A percentile compares a stretch with the other conserved stretches of the same genome.
phyloP scores from a whole-genome alignment of 2,888 invertebrate genomes.

The Pherbina coryleti region DNA sequence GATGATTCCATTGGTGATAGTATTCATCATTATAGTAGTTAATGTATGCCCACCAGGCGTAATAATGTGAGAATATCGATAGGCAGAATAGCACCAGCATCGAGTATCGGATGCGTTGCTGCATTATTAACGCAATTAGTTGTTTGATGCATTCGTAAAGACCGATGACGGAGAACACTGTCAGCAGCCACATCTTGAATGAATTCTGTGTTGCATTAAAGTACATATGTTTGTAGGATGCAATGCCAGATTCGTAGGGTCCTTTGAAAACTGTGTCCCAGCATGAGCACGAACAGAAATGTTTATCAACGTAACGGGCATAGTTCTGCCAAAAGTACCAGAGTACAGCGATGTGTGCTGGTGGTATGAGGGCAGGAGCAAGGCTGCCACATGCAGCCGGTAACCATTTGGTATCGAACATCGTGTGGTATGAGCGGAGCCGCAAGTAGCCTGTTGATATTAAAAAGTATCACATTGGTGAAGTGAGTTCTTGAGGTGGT shows the following conservation, averaged over 20 bases:
- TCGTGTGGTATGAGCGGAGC: constrained; percentile 41
- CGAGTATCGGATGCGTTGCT: constrained; percentile 72
- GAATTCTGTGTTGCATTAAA: constrained; percentile 78
- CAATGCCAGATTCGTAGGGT: constrained; percentile 78
- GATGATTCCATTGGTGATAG: constrained; percentile 79
- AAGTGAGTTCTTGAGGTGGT: not conserved
- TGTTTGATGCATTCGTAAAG: constrained; percentile 76
- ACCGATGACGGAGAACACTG: constrained; percentile 73
- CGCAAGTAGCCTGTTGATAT: not conserved
- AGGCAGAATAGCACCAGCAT: constrained; percentile 76
- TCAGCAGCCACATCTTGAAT: constrained; percentile 77
- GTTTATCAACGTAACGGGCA: constrained; percentile 75
- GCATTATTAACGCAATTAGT: constrained; percentile 71
- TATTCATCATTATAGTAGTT: constrained; percentile 81
- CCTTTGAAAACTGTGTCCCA: constrained; percentile 85
- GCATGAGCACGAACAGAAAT: constrained; percentile 79
- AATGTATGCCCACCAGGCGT: constrained; percentile 79
- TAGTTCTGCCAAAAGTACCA: constrained; percentile 79
- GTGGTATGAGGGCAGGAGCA: constrained; percentile 73
- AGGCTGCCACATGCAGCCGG: constrained; percentile 68
- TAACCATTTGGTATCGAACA: constrained; percentile 68
- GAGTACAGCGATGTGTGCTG: constrained; percentile 74
- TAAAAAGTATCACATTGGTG: not conserved
- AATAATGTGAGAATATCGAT: constrained; percentile 78
- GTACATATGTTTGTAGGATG: constrained; percentile 79